Percentiles rank a stretch among this genome's conserved stretches.
Conservation (phyloP, 2,888 invertebrate genomes). For the Trachelus stipa region DNA sequence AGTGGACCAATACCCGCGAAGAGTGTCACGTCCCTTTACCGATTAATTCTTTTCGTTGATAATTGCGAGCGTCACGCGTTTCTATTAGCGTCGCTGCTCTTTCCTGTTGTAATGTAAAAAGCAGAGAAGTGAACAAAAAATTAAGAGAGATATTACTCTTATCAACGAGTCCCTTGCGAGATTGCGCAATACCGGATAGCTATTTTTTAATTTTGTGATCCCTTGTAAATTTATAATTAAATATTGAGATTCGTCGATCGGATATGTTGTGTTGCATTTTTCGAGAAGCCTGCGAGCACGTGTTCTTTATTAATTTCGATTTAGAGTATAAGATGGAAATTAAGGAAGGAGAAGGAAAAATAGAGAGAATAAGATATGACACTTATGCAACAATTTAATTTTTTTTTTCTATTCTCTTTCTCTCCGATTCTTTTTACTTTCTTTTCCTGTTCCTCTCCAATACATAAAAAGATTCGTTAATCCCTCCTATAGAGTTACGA, state of each 20-base stretch:
- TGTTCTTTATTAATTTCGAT: neutral
- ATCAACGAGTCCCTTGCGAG: neutral
- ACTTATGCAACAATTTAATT: neutral
- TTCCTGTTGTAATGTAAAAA: neutral
- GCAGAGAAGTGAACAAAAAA: neutral
- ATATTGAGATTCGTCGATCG: neutral
- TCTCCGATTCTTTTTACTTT: slow-evolving; percentile 16
- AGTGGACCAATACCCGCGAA: neutral
- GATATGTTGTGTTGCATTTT: neutral
- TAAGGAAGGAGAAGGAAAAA: neutral
- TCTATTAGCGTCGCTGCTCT: neutral
- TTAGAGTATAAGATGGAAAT: slow-evolving; percentile 10
- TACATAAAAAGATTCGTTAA: neutral
- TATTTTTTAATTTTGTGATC: neutral
- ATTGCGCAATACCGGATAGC: neutral
- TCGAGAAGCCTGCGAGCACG: neutral
- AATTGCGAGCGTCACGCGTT: neutral
- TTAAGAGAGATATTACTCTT: neutral
- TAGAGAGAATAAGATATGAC: neutral
- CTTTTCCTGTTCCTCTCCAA: neutral
- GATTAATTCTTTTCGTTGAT: neutral
- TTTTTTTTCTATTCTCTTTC: neutral
- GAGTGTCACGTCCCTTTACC: neutral
- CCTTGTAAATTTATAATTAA: slow-evolving; percentile 1
- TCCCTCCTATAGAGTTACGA: neutral